Percentiles rank a stretch among this genome's conserved stretches.
Conservation (phyloP, 2,888 invertebrate genomes). For the Drosophila longiperda region DNA sequence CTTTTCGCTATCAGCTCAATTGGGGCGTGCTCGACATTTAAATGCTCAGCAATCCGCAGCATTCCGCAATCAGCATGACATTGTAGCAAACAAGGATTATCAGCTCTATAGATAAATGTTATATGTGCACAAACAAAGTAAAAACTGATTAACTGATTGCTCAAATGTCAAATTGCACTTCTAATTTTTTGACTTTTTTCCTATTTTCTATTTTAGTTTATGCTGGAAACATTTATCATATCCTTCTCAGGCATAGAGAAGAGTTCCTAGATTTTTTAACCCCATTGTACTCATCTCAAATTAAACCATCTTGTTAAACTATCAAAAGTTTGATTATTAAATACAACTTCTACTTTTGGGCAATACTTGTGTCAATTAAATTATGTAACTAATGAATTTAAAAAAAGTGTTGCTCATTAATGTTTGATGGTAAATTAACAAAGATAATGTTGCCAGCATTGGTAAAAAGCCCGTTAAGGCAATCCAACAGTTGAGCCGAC, state of each 20-base stretch:
- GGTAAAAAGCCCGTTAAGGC: conserved; percentile 6
- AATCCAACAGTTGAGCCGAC: conserved; percentile 5
- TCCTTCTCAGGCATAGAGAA: neutral
- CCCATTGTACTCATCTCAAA: neutral
- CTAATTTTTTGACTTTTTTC: neutral
- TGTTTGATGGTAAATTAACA: conserved; percentile 4
- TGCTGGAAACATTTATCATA: neutral
- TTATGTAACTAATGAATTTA: neutral
- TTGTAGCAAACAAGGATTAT: conserved; percentile 10
- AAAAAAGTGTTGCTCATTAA: conserved; percentile 6
- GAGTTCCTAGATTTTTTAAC: neutral
- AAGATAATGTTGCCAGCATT: neutral
- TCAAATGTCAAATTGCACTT: neutral
- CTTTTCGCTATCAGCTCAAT: conserved; percentile 63
- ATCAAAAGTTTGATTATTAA: neutral
- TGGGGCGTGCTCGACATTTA: conserved; percentile 30
- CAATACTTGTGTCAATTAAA: neutral
- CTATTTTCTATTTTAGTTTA: neutral
- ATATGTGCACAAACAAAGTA: conserved; percentile 1
- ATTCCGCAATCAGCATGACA: conserved; percentile 14
- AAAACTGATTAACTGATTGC: conserved; percentile 7
- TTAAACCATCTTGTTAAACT: neutral
- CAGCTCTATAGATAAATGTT: conserved; percentile 26
- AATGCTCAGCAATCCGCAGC: conserved; percentile 28
- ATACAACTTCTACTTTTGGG: neutral